phyloP scores from a whole-genome alignment of 2,797 vertebrate genomes.

The Anolis apletophallus region DNA sequence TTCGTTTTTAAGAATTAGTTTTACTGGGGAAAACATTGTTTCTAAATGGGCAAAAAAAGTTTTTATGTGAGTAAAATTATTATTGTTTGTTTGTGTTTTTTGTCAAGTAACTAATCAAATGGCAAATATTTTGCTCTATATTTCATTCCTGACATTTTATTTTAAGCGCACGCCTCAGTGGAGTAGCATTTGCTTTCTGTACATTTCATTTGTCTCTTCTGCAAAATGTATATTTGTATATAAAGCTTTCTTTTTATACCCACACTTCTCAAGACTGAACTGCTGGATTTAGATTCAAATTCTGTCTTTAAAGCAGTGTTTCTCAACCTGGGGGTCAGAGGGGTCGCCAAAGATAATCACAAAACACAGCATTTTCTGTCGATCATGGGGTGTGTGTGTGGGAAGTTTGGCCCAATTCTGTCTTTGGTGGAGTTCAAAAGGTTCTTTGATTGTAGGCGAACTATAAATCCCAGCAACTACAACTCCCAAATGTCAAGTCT shows the following conservation, averaged over 20 bases:
- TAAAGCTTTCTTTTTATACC: not conserved
- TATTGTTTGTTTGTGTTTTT: conserved; percentile 34
- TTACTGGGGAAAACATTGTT: conserved; percentile 27
- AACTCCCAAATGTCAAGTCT: too few relatives aligned
- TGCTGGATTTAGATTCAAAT: not conserved
- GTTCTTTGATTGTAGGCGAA: too few relatives aligned
- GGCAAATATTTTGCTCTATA: not conserved
- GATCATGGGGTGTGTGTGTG: too few relatives aligned
- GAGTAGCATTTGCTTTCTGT: not conserved
- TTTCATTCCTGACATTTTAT: not conserved
- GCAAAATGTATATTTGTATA: conserved; percentile 25
- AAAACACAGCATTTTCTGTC: too few relatives aligned
- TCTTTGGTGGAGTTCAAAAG: too few relatives aligned
- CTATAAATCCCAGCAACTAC: too few relatives aligned
- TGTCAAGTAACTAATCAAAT: not conserved
- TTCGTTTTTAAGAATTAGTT: conserved; percentile 36
- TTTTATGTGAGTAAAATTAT: not conserved
- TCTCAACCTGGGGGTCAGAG: too few relatives aligned
- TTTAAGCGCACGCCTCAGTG: not conserved
- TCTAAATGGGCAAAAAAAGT: rapidly evolving
- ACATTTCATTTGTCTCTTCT: not conserved
- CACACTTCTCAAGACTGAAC: not conserved
- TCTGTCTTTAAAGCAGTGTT: too few relatives aligned
- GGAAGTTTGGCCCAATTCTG: too few relatives aligned
- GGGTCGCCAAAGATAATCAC: too few relatives aligned